Percentiles rank a stretch among this genome's conserved stretches.
Conservation (phyloP, 1,140 invertebrate genomes). For the Heliconius hewitsoni region DNA sequence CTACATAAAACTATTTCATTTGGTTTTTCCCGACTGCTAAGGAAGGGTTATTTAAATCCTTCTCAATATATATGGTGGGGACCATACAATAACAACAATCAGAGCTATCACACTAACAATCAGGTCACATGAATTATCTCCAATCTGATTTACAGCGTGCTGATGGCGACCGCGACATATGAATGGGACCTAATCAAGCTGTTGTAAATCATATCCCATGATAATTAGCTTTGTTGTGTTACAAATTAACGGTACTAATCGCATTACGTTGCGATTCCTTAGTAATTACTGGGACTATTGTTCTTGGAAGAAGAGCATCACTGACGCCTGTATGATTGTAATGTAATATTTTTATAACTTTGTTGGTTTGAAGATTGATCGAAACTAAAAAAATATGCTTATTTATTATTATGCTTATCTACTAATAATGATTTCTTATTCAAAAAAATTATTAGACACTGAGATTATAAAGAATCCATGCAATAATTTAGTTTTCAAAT, state of each 20-base stretch:
- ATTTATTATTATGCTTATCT: no score
- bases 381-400: no score
- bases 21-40: background rate
- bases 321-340: background rate
- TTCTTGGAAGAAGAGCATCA: background rate
- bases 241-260: slow-evolving; percentile 15
- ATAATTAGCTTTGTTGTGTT: slow-evolving; percentile 27
- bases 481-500: no score
- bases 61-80: background rate
- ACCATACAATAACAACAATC: background rate
- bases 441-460: no score
- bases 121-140: background rate
- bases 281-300: slow-evolving; percentile 11
- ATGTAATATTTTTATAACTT: background rate
- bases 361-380: background rate
- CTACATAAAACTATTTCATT: background rate
- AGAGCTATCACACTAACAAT: background rate
- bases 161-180: slow-evolving; percentile 1
- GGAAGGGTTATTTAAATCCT: background rate
- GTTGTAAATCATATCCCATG: slow-evolving; percentile 27
- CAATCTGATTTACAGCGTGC: slow-evolving; percentile 21
- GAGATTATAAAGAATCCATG: no score
- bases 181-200: slow-evolving; percentile 26
- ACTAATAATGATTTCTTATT: no score
- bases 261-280: slow-evolving; percentile 22